Evolutionary conservation across 2,888 invertebrate genomes (phyloP), one percentile per base, ranked within the genome.

Genomic region (Spilosoma lubricipeda): DNA sequence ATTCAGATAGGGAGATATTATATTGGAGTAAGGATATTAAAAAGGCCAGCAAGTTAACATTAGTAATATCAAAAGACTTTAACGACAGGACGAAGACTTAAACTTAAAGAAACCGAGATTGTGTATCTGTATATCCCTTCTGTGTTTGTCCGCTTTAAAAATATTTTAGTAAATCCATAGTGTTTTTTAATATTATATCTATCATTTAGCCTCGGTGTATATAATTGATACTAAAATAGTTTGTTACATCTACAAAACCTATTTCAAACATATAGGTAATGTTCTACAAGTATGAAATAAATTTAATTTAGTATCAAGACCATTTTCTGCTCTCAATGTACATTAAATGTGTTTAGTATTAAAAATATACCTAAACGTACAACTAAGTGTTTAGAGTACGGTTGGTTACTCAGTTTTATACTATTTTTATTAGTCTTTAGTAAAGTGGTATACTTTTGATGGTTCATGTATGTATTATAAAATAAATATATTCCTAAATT

Each of bases 361-460:
- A 93, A 93, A 93, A 93, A 90, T 91, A 89, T 87, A 83, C 86
- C 82, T 82, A 88, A 87, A 87, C 83, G 77, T 86, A 86, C 86
- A 80, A 85, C 86, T 84, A 87, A 88, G 89, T 89, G 87, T 82
- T 82, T 73, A 64, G 82, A 77, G 93, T 94, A 94, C 89, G 82
- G 93, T 90, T 87, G 84, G 91, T 76, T 77, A 71, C 73, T 77
- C 86, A 91, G 48, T n/a, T 68, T 39, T 42, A 59, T 0, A 20
- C 11, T 33, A 23, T 15, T 69, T 63, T 30, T 63, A 30, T 18
- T 30, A 30, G n/a, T 4, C 30, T 15, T 63, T 36, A 36, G 2
- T 36, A 39, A 39, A 39, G 27, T 64, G 7, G 33, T 52, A 45
- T 30, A 33, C 18, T 30, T 42, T 63, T 45, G 20, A 27, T 67